Percentiles rank a stretch among this genome's conserved stretches.
These are phyloP conservation scores for Athene noctua DNA, from an alignment of 2,113 vertebrate species.

Conservation along the genomic window DNA sequence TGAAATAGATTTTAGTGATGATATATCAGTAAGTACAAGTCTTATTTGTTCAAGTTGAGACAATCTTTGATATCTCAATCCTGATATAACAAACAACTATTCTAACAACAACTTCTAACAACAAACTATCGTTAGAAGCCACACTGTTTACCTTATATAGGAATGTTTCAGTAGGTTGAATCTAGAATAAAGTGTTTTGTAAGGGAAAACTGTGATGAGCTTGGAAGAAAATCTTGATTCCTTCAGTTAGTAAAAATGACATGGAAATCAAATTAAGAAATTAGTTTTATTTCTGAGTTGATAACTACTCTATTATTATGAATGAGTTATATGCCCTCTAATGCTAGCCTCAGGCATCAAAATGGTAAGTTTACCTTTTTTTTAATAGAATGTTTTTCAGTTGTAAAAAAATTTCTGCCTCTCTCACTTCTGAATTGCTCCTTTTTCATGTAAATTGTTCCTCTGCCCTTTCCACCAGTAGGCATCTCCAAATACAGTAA, in stretches of 20 bases:
- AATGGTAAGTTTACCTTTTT: background rate
- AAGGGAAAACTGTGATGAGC: background rate
- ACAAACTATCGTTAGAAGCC: background rate
- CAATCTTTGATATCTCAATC: background rate
- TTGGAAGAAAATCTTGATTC: background rate
- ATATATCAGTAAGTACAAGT: constrained; percentile 86
- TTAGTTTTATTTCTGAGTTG: background rate
- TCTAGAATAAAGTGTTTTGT: background rate
- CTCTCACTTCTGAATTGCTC: background rate
- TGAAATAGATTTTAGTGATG: constrained; percentile 98
- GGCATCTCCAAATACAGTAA: background rate
- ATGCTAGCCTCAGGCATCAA: background rate
- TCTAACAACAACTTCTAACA: too few relatives aligned
- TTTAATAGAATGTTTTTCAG: background rate
- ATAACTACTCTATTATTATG: background rate
- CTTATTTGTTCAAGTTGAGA: background rate
- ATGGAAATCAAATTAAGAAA: background rate
- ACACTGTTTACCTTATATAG: background rate
- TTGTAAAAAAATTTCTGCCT: background rate
- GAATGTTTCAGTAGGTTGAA: background rate
- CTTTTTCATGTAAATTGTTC: background rate
- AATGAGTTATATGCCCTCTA: background rate
- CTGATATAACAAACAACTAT: background rate
- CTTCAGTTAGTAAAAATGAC: background rate
- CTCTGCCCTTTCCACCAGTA: background rate